Base-by-base conservation (phyloP, 2,797 vertebrate species). In the Philypnodon macrostomus region DNA sequence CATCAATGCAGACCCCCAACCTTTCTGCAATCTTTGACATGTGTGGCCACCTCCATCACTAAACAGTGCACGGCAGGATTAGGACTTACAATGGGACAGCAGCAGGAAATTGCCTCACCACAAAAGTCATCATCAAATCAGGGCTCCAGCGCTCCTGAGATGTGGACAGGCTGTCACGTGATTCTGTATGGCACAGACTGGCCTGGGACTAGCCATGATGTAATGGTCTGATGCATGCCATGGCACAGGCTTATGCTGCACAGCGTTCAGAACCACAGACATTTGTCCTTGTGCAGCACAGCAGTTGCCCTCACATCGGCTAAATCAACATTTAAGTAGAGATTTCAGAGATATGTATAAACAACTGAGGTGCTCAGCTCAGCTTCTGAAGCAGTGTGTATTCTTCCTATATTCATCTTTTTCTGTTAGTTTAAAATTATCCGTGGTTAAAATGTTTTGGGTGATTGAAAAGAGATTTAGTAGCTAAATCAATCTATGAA, bases 161-260 rank as follows among this genome's bases (percentile, higher is more conserved):
- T 56, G 66, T 53, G 12, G 30, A 30, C 38, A 17, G 48, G 42
- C 52, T 63, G 61, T 83, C 80, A 82, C 44, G 26, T 81, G 80
- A 75, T 35, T 7, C 36, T 50, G 51, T 58, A 67, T 53, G 59
- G 56, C 21, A 50, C 58, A 51, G 69, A 50, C 45, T 15, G 32
- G 58, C 47, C 46, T 11, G 69, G 24, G 40, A 37, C 67, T 46
- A 30, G 55, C 64, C 63, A 32, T 83, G 83, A 84, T 66, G 80
- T 80, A 81, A 85, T 76, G 63, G 65, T 75, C 59, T 54, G 58
- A 73, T 51, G n/a, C 68, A 53, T 40, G 68, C 61, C 64, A 60
- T 30, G 36, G 58, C 63, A 47, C 58, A 60, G 58, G 63, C 41
- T 53, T 60, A 65, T 63, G 70, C 59, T 38, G 65, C 50, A 42